Evolutionary conservation across 2,888 invertebrate species (phyloP), one percentile per base, ranked within the genome.

Genomic region (Caenorhabditis sp.): DNA sequence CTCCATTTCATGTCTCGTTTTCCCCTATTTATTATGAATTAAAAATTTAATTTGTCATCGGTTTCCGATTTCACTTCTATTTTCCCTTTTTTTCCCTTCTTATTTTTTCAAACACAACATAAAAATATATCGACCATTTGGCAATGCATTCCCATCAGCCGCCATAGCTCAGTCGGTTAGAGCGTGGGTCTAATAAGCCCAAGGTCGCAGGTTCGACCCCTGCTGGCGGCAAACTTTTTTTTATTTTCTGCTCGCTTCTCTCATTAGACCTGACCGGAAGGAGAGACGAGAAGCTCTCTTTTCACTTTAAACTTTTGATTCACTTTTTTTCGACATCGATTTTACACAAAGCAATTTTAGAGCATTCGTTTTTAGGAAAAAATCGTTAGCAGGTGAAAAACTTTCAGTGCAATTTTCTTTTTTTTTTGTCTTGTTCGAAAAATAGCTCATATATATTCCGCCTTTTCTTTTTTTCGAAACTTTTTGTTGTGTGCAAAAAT

Each of bases 191-290:
- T 83, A 82, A 85, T 84, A 85, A 85, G 84, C 84, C 84, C 83
- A 85, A 84, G 85, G 85, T 84, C 83, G 78, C 82, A 83, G 84
- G 83, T 84, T 84, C 84, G 84, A 85, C 82, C 84, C 83, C 85
- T 85, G 80, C 80, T 81, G 80, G 81, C 81, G 84, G 84, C 85
- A 85, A 83, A 82, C 70, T 38, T 59, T 76, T 81, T 83, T 80
- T 43, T 14, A 10, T 43, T 43, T 43, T 43, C 17, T 36, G 36
- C 36, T 36, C 36, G 10, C 10, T 10, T 36, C 10, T 36, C 10
- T 36, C 10, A 8, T 36, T 36, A n/a, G n/a, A n/a, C n/a, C n/a
- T 10, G 36, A 36, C 36, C 36, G 36, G 36, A 36, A 36, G 36
- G 36, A 36, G n/a, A 36, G 36, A 8, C 36, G 36, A 5, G 7